Evolutionary conservation across 92 coral and sea anemone species (phyloP), one percentile per base, ranked within the genome.

Genomic region (Siderastrea radians): DNA sequence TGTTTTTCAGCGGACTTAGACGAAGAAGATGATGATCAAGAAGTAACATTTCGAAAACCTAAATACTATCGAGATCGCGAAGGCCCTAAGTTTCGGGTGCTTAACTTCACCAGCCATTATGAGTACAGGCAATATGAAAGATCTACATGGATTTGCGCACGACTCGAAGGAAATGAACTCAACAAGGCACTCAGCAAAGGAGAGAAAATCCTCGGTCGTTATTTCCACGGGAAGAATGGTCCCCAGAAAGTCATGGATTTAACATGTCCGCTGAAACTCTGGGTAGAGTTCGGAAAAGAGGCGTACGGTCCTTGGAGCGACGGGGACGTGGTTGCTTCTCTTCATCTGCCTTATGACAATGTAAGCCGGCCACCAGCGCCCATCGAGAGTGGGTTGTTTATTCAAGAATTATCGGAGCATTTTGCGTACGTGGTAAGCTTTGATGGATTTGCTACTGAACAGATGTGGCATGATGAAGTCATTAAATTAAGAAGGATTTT

Each of bases 71-170:
- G 98, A 3, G 89, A 84, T 26, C 95, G 98, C 19, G 96, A 95
- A 11, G 98, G 98, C 1, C 98, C 98, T 17, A 95, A 86, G 75
- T 95, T 90, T 78, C 84, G 89, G 2, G 87, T 95, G 2, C 86
- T 95, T 7, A 93, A 95, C 85, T 93, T 88, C 70, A 95, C 96
- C 6, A 78, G 49, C 17, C 95, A 95, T 52, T 95, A 93, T 84
- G 96, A 95, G 15, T 93, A 95, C 60, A 94, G 98, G 10, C 85
- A 86, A 46, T 95, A 95, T 75, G 95, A 93, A 68, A 69, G 83
- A 1, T 91, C 96, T 2, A 93, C 98, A 0, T 95, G 98, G 96
- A 93, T 95, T 78, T 92, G 93, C 51, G 92, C 88, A 12, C 87
- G 96, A 0, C 54, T 88, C 50, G 80, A 92, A 45, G 93, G 89